Evolutionary conservation across 2,113 vertebrate species (phyloP).

Genomic region (Miniopterus natalensis): DNA sequence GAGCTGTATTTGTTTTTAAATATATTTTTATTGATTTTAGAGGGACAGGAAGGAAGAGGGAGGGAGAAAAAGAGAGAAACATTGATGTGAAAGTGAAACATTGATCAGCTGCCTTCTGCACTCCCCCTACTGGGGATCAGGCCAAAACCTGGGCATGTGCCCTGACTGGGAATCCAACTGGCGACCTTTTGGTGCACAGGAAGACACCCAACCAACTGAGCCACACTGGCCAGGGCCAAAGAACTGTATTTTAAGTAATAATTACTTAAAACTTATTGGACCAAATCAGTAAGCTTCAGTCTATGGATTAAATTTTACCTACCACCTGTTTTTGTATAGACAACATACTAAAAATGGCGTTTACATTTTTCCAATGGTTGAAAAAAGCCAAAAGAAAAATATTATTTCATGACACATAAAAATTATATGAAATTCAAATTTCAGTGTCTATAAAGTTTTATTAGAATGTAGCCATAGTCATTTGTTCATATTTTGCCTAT

Average conservation of each 20-base stretch:
- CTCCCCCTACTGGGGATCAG: too few relatives aligned
- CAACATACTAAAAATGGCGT: neutral
- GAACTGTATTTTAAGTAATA: slow-evolving; percentile 38
- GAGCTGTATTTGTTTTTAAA: neutral
- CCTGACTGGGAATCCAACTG: too few relatives aligned
- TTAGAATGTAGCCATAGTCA: neutral
- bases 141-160: too few relatives aligned
- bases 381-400: slow-evolving; percentile 8
- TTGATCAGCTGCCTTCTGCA: too few relatives aligned
- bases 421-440: slow-evolving; percentile 29
- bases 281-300: neutral
- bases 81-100: too few relatives aligned
- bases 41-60: too few relatives aligned
- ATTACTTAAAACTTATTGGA: slow-evolving; percentile 38
- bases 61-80: too few relatives aligned
- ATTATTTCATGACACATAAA: slow-evolving; percentile 17
- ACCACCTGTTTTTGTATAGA: neutral
- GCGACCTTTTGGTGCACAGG: too few relatives aligned
- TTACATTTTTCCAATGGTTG: neutral
- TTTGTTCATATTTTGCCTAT: neutral
- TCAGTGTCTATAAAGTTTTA: slow-evolving; percentile 35
- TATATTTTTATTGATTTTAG: too few relatives aligned
- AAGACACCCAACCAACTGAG: too few relatives aligned
- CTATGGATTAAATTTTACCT: neutral
- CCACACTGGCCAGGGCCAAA: neutral